These are phyloP conservation scores for Callionymus lyra DNA, from an alignment of 2,113 vertebrate species.

Conservation along the genomic window DNA sequence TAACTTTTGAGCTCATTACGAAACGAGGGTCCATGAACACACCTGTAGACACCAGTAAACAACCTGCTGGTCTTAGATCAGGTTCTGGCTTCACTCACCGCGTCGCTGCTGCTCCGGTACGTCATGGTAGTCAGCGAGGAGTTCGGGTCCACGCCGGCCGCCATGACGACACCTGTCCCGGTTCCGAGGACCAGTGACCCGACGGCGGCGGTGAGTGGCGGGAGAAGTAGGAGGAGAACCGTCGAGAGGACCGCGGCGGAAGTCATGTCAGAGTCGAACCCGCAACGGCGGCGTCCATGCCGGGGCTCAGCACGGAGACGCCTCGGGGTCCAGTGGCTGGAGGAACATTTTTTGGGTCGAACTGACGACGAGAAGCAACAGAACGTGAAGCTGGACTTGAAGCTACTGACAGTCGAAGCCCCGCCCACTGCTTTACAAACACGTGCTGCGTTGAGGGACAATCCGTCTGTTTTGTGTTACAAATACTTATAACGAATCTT, in stretches of 20 bases:
- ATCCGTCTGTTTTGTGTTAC: not conserved
- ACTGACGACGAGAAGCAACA: not conserved
- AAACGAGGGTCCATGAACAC: no score
- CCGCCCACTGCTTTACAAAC: conserved; percentile 26
- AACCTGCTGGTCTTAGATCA: not conserved
- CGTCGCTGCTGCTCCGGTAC: conserved; percentile 16
- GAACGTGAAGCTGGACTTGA: no score
- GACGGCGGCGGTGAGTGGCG: conserved; percentile 7
- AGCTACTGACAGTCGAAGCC: not conserved
- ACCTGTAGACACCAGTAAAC: no score
- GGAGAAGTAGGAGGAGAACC: no score
- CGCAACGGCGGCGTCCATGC: conserved; percentile 29
- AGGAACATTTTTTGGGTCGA: not conserved
- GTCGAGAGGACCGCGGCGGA: not conserved
- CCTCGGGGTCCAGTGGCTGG: not conserved
- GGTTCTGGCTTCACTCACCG: conserved; percentile 34
- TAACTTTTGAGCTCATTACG: no score
- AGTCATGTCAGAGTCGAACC: conserved; percentile 28
- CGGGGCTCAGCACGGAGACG: not conserved
- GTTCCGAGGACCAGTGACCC: not conserved
- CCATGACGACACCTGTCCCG: conserved; percentile 3
- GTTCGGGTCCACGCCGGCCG: not conserved
- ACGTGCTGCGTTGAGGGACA: conserved; percentile 23
- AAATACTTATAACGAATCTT: not conserved
- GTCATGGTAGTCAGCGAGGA: conserved; percentile 5